Conservation (phyloP, 2,888 invertebrate species). For the Hymenopus coronatus region DNA sequence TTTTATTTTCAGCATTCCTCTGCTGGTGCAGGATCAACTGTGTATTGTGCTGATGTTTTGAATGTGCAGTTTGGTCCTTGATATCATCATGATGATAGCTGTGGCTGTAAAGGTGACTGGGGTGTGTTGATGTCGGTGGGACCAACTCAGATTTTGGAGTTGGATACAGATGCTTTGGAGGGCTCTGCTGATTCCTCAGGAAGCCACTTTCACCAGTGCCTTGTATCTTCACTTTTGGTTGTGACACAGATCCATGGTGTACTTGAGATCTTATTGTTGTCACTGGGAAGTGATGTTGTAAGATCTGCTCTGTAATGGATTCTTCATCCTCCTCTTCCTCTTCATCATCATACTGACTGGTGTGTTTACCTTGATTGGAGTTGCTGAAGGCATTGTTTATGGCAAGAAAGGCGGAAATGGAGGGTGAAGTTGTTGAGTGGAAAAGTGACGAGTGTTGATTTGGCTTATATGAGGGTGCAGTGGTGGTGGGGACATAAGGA, state of each 20-base stretch:
- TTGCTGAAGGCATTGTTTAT: conserved; percentile 12
- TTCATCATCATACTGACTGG: conserved; percentile 8
- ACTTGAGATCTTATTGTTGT: conserved; percentile 14
- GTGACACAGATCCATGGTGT: neutral
- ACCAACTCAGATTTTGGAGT: neutral
- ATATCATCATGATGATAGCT: neutral
- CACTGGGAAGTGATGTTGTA: conserved; percentile 19
- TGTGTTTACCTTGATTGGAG: neutral
- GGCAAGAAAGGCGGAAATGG: conserved; percentile 8
- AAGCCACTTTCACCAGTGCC: conserved; percentile 13
- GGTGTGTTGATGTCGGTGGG: neutral
- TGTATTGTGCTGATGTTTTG: conserved; percentile 19
- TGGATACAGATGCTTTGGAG: neutral
- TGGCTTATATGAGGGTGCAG: conserved; percentile 2
- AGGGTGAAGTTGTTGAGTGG: conserved; percentile 15
- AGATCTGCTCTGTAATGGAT: neutral
- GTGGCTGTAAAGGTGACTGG: neutral
- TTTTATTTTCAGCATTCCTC: conserved; percentile 12
- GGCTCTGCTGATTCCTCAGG: neutral
- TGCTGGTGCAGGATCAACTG: conserved; percentile 24
- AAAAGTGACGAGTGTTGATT: conserved; percentile 1
- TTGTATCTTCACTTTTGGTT: conserved; percentile 5
- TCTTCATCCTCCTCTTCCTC: neutral
- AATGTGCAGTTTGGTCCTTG: conserved; percentile 7
- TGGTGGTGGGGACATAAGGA: conserved; percentile 10